Base-by-base conservation (phyloP, 2,888 invertebrate genomes). In the Arctia plantaginis region DNA sequence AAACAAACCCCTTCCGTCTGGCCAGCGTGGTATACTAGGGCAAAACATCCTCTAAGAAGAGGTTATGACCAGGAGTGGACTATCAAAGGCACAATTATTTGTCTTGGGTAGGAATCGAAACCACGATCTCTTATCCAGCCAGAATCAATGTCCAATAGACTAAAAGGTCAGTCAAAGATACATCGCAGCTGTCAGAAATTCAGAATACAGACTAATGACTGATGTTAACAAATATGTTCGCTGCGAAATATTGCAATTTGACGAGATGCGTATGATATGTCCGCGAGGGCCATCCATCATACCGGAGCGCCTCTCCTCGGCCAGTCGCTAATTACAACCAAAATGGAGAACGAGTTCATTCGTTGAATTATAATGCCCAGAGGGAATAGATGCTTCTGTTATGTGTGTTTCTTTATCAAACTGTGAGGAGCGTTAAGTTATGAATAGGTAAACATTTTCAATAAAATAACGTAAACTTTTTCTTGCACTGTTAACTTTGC, bases 251-350 rank as follows among this genome's bases (percentile, higher is more conserved):
- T 65, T 47, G 1, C 71, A 27, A 51, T 27, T 30, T 51, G 47
- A 47, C 35, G 47, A 47, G 35, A 65, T 20, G 18, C 47, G 7
- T 30, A 51, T 44, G 30, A 67, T 47, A 47, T 20, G 51, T 55
- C 51, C 65, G 10, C 35, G 27, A 51, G 33, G 65, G 27, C 51
- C 66, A 71, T 71, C 39, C 51, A 66, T 71, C 66, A 71, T n/a
- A 35, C 69, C n/a, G n/a, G 18, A 55, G n/a, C 70, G 39, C 3
- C 39, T 41, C 7, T 62, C 27, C 59, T 59, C 62, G 13, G 13
- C 69, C 20, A 27, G 55, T 55, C 41, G 30, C 62, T 62, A 70
- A 70, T 70, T 70, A 62, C 55, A 13, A 13, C 30, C 70, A 12
- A 70, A 35, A 70, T 59, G 30, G 30, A 3, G 27, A 62, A 70